phyloP scores from a whole-genome alignment of 2,888 invertebrate species.

The Ptilodon capucinus region DNA sequence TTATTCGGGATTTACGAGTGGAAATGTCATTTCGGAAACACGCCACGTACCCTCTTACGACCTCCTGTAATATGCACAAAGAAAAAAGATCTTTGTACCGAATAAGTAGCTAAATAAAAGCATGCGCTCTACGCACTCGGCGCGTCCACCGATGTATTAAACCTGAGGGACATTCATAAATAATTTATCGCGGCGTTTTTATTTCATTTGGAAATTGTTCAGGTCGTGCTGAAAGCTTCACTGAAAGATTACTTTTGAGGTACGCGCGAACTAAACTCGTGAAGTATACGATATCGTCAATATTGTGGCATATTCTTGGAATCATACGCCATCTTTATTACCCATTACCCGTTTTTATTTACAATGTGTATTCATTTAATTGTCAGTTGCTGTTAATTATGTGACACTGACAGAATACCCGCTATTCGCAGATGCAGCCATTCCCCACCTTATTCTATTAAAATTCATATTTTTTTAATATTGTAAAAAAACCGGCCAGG shows the following conservation, averaged over 20 bases:
- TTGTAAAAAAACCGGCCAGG: too few relatives aligned
- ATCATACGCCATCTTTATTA: too few relatives aligned
- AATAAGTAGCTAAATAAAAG: constrained; percentile 55
- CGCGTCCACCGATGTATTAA: constrained; percentile 57
- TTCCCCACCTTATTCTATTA: too few relatives aligned
- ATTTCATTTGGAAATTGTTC: constrained; percentile 59
- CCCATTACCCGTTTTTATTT: too few relatives aligned
- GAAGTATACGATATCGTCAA: too few relatives aligned
- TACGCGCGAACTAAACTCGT: constrained; percentile 17
- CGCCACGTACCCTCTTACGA: constrained; percentile 60
- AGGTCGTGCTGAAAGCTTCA: constrained; percentile 51
- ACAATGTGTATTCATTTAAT: too few relatives aligned
- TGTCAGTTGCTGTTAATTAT: too few relatives aligned
- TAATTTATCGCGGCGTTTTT: constrained; percentile 68
- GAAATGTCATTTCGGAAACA: constrained; percentile 60
- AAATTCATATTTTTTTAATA: too few relatives aligned
- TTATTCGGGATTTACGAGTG: constrained; percentile 60
- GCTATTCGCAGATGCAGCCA: too few relatives aligned
- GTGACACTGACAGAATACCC: too few relatives aligned
- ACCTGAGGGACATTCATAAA: constrained; percentile 65
- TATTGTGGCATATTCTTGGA: too few relatives aligned
- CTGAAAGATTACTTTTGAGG: constrained; percentile 40
- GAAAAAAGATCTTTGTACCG: constrained; percentile 60
- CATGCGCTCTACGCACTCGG: constrained; percentile 61
- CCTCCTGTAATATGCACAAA: constrained; percentile 72